A percentile compares a stretch with the other conserved stretches of the same genome.
Conservation (phyloP, 2,797 vertebrate species). For the Crocodylus rhombifer region DNA sequence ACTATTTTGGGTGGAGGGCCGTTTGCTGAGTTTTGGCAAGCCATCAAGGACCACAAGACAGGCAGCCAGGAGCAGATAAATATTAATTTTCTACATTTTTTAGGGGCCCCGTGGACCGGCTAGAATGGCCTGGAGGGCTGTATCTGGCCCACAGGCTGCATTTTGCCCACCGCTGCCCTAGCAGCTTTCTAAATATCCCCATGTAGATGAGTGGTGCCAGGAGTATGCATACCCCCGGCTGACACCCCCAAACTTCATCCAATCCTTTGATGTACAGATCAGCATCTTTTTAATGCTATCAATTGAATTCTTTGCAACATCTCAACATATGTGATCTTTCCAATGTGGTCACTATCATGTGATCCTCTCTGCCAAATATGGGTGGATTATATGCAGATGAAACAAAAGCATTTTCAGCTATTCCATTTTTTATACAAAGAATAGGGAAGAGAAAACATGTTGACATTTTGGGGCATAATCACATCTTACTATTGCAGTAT, state of each 20-base stretch:
- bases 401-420: neutral
- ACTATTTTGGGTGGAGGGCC: no score
- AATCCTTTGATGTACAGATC: neutral
- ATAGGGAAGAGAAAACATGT: neutral
- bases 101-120: no score
- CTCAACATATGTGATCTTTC: slow-evolving; percentile 39
- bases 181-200: no score
- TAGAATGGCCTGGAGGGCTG: no score
- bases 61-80: no score
- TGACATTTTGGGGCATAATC: neutral
- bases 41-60: no score
- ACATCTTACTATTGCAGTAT: neutral
- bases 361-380: neutral
- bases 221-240: no score
- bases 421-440: neutral
- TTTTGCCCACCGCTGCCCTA: no score
- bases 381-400: neutral
- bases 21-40: no score
- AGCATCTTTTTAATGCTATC: neutral
- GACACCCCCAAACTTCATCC: neutral
- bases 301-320: neutral
- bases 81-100: no score
- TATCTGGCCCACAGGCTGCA: no score
- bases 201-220: no score
- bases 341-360: fast-evolving